A percentile compares a stretch with the other conserved stretches of the same genome.
phyloP scores from a whole-genome alignment of 2,888 invertebrate species.

The Protonemura montana region DNA sequence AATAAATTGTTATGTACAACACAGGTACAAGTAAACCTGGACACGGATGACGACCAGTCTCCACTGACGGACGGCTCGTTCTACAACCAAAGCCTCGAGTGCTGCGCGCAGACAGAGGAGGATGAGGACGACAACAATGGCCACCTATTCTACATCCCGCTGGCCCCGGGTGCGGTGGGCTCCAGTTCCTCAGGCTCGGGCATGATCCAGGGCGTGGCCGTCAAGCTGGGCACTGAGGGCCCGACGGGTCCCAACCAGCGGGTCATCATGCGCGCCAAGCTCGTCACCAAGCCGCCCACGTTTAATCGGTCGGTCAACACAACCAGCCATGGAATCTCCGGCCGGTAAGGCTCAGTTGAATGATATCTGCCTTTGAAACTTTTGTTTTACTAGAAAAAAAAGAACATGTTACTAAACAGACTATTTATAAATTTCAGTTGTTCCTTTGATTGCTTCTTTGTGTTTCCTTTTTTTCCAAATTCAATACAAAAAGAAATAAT shows the following conservation, averaged over 20 bases:
- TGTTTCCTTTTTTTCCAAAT: too few relatives aligned
- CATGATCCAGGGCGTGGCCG: conserved; percentile 69
- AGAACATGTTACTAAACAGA: too few relatives aligned
- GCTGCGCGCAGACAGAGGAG: conserved; percentile 60
- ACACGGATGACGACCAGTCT: conserved; percentile 52
- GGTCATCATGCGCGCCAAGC: conserved; percentile 69
- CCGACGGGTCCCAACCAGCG: conserved; percentile 69
- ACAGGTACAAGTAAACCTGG: conserved; percentile 63
- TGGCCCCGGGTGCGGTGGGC: conserved; percentile 59
- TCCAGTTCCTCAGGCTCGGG: conserved; percentile 54
- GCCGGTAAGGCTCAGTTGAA: conserved; percentile 14
- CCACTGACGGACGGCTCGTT: conserved; percentile 26
- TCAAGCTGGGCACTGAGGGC: conserved; percentile 70
- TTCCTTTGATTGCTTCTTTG: too few relatives aligned
- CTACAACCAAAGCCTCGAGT: conserved; percentile 57
- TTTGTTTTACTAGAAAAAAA: too few relatives aligned
- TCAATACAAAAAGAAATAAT: too few relatives aligned
- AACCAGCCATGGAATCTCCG: neutral
- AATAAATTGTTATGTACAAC: too few relatives aligned
- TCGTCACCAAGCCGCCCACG: conserved; percentile 69
- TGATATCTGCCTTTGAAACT: too few relatives aligned
- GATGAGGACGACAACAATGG: conserved; percentile 65
- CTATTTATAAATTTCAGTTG: too few relatives aligned
- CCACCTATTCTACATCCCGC: conserved; percentile 71
- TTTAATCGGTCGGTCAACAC: conserved; percentile 44